A percentile compares a stretch with the other conserved stretches of the same genome.
These are phyloP conservation scores for Lycodopsis pacificus DNA, from an alignment of 2,797 vertebrate species.

Conservation along the genomic window DNA sequence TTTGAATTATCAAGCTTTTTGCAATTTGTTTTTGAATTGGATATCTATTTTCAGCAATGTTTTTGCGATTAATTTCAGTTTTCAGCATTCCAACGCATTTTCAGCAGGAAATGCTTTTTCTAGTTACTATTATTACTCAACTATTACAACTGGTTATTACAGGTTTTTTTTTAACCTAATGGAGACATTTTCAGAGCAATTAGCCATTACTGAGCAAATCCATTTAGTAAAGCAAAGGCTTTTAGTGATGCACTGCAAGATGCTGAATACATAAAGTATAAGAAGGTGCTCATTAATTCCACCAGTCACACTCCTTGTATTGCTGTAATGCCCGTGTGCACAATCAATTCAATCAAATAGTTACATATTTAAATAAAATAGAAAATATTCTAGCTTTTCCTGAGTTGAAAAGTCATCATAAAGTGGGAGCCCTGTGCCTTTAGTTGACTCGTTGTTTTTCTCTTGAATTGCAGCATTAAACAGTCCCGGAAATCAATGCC, in stretches of 20 bases:
- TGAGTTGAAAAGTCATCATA: constrained; percentile 11
- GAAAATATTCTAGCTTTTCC: not conserved
- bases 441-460: not conserved
- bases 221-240: constrained; percentile 20
- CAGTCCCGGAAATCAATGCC: constrained; percentile 37
- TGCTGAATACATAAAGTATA: constrained; percentile 29
- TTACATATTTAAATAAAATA: constrained; percentile 6
- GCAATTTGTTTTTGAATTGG: too few relatives aligned
- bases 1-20: too few relatives aligned
- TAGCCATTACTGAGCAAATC: constrained; percentile 9
- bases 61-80: too few relatives aligned
- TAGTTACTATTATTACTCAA: not conserved
- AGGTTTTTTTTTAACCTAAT: not conserved
- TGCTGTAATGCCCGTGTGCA: constrained; percentile 1
- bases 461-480: constrained; percentile 21
- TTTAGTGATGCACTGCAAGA: constrained; percentile 22
- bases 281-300: constrained; percentile 29
- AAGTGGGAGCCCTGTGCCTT: not conserved
- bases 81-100: too few relatives aligned
- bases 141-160: not conserved
- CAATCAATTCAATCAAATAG: constrained; percentile 23
- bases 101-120: too few relatives aligned
- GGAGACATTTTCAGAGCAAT: constrained; percentile 2
- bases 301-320: constrained; percentile 14
- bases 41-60: too few relatives aligned